Percentiles rank a stretch among this genome's conserved stretches.
Conservation (phyloP, 1,140 invertebrate genomes). For the Cydia pomonella region DNA sequence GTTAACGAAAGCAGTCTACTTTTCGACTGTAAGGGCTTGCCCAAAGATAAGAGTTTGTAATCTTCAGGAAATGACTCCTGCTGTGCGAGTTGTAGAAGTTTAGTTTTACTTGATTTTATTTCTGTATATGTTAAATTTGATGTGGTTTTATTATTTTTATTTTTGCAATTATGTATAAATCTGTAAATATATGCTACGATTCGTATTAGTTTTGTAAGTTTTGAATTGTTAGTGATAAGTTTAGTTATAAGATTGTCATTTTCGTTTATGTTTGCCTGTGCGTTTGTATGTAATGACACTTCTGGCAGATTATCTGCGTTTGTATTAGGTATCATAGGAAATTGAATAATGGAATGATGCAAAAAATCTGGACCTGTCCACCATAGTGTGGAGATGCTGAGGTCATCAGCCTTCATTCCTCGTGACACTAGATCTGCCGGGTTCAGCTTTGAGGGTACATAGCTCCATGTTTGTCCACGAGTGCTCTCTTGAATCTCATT, state of each 20-base stretch:
- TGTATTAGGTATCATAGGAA: background rate
- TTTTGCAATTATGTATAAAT: conserved; percentile 37
- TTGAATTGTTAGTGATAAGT: background rate
- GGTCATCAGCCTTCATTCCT: conserved; percentile 40
- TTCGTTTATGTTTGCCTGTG: too few relatives aligned
- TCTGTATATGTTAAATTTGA: too few relatives aligned
- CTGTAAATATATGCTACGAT: conserved; percentile 35
- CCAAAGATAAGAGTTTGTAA: too few relatives aligned
- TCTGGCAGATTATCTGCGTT: too few relatives aligned
- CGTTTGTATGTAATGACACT: too few relatives aligned
- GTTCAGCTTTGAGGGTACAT: conserved; percentile 48
- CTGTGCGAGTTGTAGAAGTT: too few relatives aligned
- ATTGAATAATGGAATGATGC: background rate
- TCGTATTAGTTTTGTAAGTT: conserved; percentile 30
- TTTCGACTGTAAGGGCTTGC: too few relatives aligned
- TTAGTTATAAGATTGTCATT: too few relatives aligned
- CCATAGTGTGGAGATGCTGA: background rate
- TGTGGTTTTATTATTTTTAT: conserved; percentile 18
- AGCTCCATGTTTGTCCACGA: conserved; percentile 41
- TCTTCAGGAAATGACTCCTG: too few relatives aligned
- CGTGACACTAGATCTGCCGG: conserved; percentile 64
- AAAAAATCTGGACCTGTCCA: background rate
- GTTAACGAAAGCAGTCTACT: too few relatives aligned
- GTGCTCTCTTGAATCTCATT: conserved; percentile 48
- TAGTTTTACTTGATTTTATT: too few relatives aligned